A percentile compares a stretch with the other conserved stretches of the same genome.
phyloP scores from a whole-genome alignment of 2,113 vertebrate species.

The Gopherus evgoodei region DNA sequence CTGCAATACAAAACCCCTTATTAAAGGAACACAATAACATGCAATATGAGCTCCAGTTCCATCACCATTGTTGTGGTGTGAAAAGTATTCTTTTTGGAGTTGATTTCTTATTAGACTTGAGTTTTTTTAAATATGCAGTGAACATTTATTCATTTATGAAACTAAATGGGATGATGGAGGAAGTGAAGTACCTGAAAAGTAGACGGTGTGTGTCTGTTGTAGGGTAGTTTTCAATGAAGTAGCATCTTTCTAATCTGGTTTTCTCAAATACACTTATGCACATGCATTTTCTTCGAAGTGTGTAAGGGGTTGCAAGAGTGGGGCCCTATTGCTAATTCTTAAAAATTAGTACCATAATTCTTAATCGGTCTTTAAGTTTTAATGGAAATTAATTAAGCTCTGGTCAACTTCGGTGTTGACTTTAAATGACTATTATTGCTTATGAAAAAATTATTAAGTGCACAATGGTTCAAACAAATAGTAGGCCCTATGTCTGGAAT shows the following conservation, averaged over 20 bases:
- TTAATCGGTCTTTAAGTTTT: background rate
- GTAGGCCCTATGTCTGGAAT: background rate
- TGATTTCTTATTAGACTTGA: background rate
- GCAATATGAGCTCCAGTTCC: background rate
- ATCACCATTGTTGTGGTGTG: background rate
- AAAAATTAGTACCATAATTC: background rate
- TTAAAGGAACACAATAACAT: background rate
- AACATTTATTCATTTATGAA: background rate
- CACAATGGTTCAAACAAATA: background rate
- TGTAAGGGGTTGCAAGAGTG: background rate
- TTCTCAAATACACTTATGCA: background rate
- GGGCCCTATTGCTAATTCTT: background rate
- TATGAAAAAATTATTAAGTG: background rate
- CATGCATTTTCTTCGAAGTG: background rate
- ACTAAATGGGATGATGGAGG: background rate
- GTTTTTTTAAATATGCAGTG: background rate
- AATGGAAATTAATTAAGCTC: background rate
- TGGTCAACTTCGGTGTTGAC: no score
- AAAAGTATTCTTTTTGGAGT: background rate
- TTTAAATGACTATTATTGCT: no score
- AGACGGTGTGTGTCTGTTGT: background rate
- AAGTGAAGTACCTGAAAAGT: background rate
- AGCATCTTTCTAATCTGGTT: background rate
- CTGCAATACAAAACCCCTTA: background rate
- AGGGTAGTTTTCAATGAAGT: background rate